Evolutionary conservation across 2,113 vertebrate genomes (phyloP).

Genomic region (Baryphthengus martii): DNA sequence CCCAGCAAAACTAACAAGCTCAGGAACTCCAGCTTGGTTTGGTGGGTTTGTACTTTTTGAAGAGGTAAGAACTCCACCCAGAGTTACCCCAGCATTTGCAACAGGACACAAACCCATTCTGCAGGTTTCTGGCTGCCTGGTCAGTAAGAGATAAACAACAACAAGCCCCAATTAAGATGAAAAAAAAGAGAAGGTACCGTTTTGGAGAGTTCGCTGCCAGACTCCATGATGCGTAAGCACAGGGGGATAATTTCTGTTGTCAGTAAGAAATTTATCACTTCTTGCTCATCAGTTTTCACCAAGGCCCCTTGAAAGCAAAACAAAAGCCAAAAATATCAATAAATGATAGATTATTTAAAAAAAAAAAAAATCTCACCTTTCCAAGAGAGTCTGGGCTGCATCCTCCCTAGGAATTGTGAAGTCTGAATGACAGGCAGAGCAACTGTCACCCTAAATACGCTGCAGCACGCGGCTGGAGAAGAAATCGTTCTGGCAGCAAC

Average conservation of each 20-base stretch:
- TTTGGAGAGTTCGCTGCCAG: constrained; percentile 97
- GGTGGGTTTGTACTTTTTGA: neutral
- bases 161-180: neutral
- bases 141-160: neutral
- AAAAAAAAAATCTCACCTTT: neutral
- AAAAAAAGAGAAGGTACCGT: constrained; percentile 77
- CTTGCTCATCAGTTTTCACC: constrained; percentile 98
- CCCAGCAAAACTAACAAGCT: neutral
- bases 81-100: neutral
- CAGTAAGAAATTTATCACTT: constrained; percentile 97
- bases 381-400: neutral
- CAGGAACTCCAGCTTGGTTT: neutral
- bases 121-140: neutral
- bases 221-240: constrained; percentile 98
- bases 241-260: constrained; percentile 98
- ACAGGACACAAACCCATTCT: neutral
- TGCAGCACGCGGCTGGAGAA: neutral
- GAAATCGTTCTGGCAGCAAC: neutral
- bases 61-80: neutral
- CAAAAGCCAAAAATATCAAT: neutral
- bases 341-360: neutral
- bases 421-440: neutral
- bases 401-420: neutral
- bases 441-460: neutral
- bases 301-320: constrained; percentile 83